Evolutionary conservation across 2,888 invertebrate genomes (phyloP), one percentile per base, ranked within the genome.

Genomic region (Drosophila lutescens): DNA sequence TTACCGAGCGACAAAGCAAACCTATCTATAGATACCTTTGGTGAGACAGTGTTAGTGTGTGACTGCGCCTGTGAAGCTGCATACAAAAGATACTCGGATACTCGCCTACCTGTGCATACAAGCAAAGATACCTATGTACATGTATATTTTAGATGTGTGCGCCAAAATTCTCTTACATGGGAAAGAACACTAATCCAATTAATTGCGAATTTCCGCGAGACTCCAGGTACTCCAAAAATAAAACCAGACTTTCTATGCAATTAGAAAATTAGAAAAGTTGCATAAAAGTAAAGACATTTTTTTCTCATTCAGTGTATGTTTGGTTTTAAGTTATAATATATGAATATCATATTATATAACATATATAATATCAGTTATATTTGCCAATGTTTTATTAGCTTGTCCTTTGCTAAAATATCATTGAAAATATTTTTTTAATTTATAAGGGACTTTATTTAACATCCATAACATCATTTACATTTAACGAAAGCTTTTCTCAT

Each of bases 1-100:
- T 77, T 63, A 61, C 69, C 51, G 30, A 51, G 50, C 50, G n/a
- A 8, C 61, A 46, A 46, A 59, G 61, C 61, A 44, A 61, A 59
- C 46, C 59, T 61, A 61, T 55, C 40, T 40, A 61, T 38, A 50
- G 32, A 70, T 62, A 38, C 70, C 67, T 51, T 40, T 47, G 20
- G 10, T 36, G 40, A n/a, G 9, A 4, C 9, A 41, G 41, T 41
- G 41, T 41, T 41, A 5, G 20, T 43, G 30, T 51, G 13, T 38
- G 41, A 3, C 36, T 57, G 20, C 36, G 58, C 36, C 26, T 46
- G 38, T 58, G 36, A 61, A 23, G 46, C 46, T 61, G 60, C 66
- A 40, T 34, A 47, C 23, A 26, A 60, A 46, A 51, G 10, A 17
- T 32, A 55, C 30, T 47, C 12, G 32, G 17, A 17, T 34, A 34